phyloP scores from a whole-genome alignment of 1,140 invertebrate species.

The Drosophila jambulina region DNA sequence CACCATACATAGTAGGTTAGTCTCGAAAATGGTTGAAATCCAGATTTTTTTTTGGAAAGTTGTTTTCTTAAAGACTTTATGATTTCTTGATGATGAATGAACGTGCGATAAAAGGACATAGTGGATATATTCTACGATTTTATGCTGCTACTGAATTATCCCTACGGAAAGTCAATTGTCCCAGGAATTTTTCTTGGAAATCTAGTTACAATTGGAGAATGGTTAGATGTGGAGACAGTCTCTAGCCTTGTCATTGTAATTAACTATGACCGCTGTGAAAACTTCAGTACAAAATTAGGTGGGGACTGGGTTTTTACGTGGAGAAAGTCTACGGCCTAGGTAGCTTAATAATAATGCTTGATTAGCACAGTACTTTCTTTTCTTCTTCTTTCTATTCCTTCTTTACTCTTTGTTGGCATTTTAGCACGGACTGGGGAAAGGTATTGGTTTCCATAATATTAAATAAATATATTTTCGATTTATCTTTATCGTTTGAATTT shows the following conservation, averaged over 20 bases:
- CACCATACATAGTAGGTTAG: not conserved
- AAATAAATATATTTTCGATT: not conserved
- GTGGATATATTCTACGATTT: not conserved
- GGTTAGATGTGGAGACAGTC: not conserved
- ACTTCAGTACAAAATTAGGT: not conserved
- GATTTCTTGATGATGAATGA: not conserved
- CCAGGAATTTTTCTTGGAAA: too few species aligned
- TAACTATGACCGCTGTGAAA: not conserved
- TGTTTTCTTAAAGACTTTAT: not conserved
- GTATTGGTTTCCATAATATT: not conserved
- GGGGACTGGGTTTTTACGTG: not conserved
- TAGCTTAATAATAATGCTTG: not conserved
- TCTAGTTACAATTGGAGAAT: not conserved
- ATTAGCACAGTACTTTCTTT: not conserved
- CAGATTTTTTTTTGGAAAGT: not conserved
- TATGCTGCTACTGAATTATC: not conserved
- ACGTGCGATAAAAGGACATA: not conserved
- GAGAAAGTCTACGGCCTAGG: constrained; percentile 2
- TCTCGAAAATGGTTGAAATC: not conserved
- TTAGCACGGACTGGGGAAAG: not conserved
- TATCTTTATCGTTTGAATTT: too few species aligned
- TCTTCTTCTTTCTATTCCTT: not conserved
- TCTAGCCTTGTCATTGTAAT: not conserved
- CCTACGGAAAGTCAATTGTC: not conserved
- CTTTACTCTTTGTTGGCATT: not conserved